phyloP scores from a whole-genome alignment of 2,888 invertebrate species.

The Zaprionus lineosus region DNA sequence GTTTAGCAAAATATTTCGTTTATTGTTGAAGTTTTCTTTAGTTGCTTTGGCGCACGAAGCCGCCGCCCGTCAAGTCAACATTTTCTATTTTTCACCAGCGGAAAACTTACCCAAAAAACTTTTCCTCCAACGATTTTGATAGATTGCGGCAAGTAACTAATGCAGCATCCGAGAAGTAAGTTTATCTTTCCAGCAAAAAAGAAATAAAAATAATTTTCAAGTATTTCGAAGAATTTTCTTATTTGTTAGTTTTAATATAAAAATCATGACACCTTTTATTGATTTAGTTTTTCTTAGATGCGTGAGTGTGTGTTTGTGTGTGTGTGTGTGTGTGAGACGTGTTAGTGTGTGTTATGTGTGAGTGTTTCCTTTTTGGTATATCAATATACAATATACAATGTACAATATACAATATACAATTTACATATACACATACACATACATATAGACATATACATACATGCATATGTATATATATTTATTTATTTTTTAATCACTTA shows the following conservation, averaged over 20 bases:
- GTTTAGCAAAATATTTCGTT: constrained; percentile 80
- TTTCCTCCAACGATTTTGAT: constrained; percentile 61
- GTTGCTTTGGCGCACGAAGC: constrained; percentile 36
- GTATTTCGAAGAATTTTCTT: constrained; percentile 17
- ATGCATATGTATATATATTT: constrained; percentile 32
- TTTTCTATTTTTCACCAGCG: constrained; percentile 26
- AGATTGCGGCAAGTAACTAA: constrained; percentile 59
- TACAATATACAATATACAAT: constrained; percentile 57
- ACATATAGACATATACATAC: constrained; percentile 28
- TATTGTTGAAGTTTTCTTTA: constrained; percentile 77
- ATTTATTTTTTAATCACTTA: constrained; percentile 55
- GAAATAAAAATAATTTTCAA: constrained; percentile 8
- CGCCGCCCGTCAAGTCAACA: no score
- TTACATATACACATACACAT: constrained; percentile 43
- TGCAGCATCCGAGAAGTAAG: constrained; percentile 30
- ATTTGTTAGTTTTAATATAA: constrained; percentile 64
- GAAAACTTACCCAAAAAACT: constrained; percentile 40
- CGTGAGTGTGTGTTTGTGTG: constrained; percentile 20
- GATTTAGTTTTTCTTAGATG: constrained; percentile 58
- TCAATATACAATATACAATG: constrained; percentile 49
- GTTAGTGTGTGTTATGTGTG: constrained; percentile 18
- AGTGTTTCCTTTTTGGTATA: constrained; percentile 12
- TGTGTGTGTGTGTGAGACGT: constrained; percentile 20
- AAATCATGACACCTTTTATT: constrained; percentile 78
- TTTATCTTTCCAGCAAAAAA: constrained; percentile 36